Conservation (phyloP, 2,888 invertebrate genomes). For the Sylvicola cinctus region DNA sequence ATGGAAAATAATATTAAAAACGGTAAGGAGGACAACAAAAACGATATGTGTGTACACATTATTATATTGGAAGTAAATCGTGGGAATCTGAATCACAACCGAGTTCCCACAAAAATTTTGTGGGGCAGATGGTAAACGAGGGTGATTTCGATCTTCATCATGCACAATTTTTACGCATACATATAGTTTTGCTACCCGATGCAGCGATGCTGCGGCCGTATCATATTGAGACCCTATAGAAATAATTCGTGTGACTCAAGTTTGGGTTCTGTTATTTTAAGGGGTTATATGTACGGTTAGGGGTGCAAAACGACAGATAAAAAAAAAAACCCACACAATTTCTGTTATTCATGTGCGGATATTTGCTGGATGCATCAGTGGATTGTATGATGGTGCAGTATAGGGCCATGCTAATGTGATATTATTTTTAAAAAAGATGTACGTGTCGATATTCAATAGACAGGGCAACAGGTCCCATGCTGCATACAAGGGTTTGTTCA, state of each 20-base stretch:
- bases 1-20: background rate
- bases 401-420: background rate
- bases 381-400: background rate
- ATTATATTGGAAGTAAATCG: conserved; percentile 10
- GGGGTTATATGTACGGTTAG: no score
- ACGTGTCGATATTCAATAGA: background rate
- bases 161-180: conserved; percentile 1
- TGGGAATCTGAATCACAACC: conserved; percentile 16
- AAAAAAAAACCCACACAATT: no score
- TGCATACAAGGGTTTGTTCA: no score
- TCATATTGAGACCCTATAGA: no score
- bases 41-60: background rate
- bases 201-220: no score
- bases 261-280: no score
- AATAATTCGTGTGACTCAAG: no score
- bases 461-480: no score
- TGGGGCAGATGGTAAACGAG: conserved; percentile 6
- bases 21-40: background rate
- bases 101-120: conserved; percentile 15
- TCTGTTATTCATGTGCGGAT: no score
- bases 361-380: no score
- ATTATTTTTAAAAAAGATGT: background rate
- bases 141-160: conserved; percentile 6
- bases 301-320: no score
- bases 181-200: conserved; percentile 1